These are phyloP conservation scores for Pycnomerus fuliginosus DNA, from an alignment of 2,888 invertebrate species.

Conservation along the genomic window DNA sequence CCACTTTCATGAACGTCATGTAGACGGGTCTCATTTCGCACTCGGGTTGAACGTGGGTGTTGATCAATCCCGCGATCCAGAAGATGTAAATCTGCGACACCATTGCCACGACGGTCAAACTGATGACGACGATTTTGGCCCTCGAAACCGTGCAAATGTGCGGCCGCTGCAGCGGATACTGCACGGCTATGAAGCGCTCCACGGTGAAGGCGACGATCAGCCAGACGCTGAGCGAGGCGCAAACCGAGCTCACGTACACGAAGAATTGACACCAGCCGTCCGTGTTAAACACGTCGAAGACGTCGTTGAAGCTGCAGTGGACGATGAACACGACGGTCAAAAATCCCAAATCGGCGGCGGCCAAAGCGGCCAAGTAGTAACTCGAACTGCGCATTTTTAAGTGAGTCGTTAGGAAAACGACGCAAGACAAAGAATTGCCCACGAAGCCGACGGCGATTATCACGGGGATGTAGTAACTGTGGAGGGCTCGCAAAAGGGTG, in stretches of 20 bases:
- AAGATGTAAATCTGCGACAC: constrained; percentile 45
- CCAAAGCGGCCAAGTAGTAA: constrained; percentile 63
- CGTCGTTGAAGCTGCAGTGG: constrained; percentile 56
- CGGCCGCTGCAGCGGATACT: constrained; percentile 61
- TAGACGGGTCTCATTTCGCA: constrained; percentile 58
- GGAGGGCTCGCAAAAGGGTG: constrained; percentile 53
- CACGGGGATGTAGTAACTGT: constrained; percentile 61
- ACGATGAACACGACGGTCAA: constrained; percentile 57
- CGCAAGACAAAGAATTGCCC: constrained; percentile 61
- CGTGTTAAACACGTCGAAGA: constrained; percentile 55
- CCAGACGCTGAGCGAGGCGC: constrained; percentile 68
- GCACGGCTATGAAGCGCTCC: constrained; percentile 68
- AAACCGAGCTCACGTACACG: constrained; percentile 48
- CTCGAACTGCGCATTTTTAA: constrained; percentile 63
- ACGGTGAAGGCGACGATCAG: constrained; percentile 69
- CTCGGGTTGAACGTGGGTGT: constrained; percentile 38
- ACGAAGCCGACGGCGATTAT: constrained; percentile 61
- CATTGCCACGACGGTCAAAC: constrained; percentile 52
- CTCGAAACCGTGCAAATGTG: constrained; percentile 62
- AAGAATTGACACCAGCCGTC: constrained; percentile 58
- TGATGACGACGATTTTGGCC: constrained; percentile 57
- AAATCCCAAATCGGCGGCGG: constrained; percentile 62
- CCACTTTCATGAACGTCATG: constrained; percentile 55
- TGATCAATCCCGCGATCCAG: constrained; percentile 47
- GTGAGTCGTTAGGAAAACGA: constrained; percentile 62